Conservation (phyloP, 1,140 invertebrate genomes). For the Apis florea region DNA sequence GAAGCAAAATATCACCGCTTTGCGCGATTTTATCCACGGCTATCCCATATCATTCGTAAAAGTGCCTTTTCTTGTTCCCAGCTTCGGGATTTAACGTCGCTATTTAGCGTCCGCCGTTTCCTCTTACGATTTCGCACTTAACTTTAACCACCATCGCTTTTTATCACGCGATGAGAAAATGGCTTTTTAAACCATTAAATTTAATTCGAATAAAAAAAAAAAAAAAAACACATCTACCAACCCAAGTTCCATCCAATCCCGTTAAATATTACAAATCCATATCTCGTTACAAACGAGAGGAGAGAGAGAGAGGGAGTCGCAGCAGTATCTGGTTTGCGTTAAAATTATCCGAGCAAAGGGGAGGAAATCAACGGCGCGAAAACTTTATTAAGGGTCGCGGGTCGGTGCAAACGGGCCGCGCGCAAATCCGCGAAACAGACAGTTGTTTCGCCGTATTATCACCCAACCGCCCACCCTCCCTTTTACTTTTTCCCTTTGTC, state of each 20-base stretch:
- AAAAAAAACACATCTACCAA: too few relatives aligned
- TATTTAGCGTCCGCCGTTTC: not conserved
- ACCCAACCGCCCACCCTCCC: not conserved
- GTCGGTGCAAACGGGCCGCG: not conserved
- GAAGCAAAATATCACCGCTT: conserved; percentile 11
- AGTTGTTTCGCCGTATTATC: conserved; percentile 21
- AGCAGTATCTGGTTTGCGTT: not conserved
- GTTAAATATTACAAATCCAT: too few relatives aligned
- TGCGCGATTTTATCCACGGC: conserved; percentile 6
- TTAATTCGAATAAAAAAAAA: too few relatives aligned
- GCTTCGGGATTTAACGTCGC: not conserved
- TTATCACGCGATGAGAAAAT: not conserved
- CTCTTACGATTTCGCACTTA: not conserved
- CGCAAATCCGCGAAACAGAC: conserved; percentile 10
- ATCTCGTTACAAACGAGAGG: too few relatives aligned
- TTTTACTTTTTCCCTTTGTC: conserved; percentile 35
- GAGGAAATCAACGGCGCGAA: not conserved
- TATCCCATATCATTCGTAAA: not conserved
- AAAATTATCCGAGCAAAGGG: not conserved
- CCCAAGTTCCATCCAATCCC: too few relatives aligned
- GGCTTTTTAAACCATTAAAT: too few relatives aligned
- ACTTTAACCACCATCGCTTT: not conserved
- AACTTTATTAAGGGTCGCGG: conserved; percentile 1
- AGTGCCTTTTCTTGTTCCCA: conserved; percentile 11
- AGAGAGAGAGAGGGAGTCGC: too few relatives aligned